Percentiles rank a stretch among this genome's conserved stretches.
phyloP scores from a whole-genome alignment of 1,140 invertebrate species.

The Drosophila pandora region DNA sequence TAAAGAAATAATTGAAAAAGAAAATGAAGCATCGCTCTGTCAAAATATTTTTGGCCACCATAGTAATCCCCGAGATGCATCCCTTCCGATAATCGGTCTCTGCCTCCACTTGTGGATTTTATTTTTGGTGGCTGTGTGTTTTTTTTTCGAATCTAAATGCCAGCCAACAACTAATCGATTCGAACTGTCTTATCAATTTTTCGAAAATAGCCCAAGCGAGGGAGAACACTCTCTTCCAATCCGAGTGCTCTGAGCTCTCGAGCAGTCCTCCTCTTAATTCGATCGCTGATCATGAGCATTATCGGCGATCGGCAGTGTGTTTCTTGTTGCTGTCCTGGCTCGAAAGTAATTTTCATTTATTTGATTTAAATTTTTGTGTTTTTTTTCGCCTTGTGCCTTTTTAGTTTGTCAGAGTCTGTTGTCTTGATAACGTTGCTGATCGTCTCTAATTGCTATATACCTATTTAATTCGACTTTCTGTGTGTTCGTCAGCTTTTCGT shows the following conservation, averaged over 20 bases:
- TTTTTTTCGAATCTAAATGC: slow-evolving; percentile 37
- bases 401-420: slow-evolving; percentile 84
- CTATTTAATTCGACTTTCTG: slow-evolving; percentile 42
- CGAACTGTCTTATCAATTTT: slow-evolving; percentile 62
- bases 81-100: not conserved
- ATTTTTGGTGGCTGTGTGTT: not conserved
- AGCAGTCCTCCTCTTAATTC: slow-evolving; percentile 61
- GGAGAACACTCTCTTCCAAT: slow-evolving; percentile 25
- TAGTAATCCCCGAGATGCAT: not conserved
- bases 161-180: slow-evolving; percentile 27
- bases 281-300: slow-evolving; percentile 45
- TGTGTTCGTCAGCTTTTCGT: slow-evolving; percentile 66
- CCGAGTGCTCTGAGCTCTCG: slow-evolving; percentile 2
- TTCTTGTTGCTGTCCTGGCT: slow-evolving; percentile 16
- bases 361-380: slow-evolving; percentile 37
- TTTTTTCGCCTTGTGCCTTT: slow-evolving; percentile 9
- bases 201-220: slow-evolving; percentile 64
- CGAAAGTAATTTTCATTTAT: slow-evolving; percentile 30
- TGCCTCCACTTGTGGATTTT: slow-evolving; percentile 8
- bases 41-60: too few relatives aligned
- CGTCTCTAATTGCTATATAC: slow-evolving; percentile 53
- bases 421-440: slow-evolving; percentile 83
- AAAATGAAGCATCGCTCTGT: too few relatives aligned
- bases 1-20: too few relatives aligned
- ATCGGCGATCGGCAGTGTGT: slow-evolving; percentile 26